A percentile compares a stretch with the other conserved stretches of the same genome.
Evolutionary conservation across 1,140 invertebrate species (phyloP).

Genomic region (Monochamus saltuarius): DNA sequence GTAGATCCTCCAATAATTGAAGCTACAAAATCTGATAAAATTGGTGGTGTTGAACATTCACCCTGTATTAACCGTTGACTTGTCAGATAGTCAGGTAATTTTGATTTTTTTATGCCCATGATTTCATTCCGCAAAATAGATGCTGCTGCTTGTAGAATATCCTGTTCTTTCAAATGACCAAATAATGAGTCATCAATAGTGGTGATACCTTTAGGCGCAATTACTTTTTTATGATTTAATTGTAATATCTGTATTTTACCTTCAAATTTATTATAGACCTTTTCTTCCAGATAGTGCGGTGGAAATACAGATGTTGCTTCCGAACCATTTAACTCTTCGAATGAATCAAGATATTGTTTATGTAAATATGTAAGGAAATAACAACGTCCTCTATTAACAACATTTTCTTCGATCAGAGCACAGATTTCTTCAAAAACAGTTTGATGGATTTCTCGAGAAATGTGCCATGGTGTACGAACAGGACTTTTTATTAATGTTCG

Average conservation of each 20-base stretch:
- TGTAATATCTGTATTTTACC: slow-evolving; percentile 30
- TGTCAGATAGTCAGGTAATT: slow-evolving; percentile 33
- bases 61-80: slow-evolving; percentile 30
- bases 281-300: slow-evolving; percentile 31
- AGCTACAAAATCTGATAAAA: slow-evolving; percentile 17
- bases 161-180: slow-evolving; percentile 35
- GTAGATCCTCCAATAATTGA: slow-evolving; percentile 18
- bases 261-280: slow-evolving; percentile 28
- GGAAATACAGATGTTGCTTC: slow-evolving; percentile 20
- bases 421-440: slow-evolving; percentile 22
- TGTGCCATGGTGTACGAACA: slow-evolving; percentile 24
- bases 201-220: slow-evolving; percentile 29
- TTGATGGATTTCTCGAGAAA: slow-evolving; percentile 18
- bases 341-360: slow-evolving; percentile 16
- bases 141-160: slow-evolving; percentile 30
- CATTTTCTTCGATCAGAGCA: slow-evolving; percentile 18
- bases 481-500: slow-evolving; percentile 20
- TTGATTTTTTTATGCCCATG: slow-evolving; percentile 15
- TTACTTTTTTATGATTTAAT: slow-evolving; percentile 29
- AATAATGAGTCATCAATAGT: slow-evolving; percentile 33
- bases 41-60: slow-evolving; percentile 30
- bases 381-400: slow-evolving; percentile 21
- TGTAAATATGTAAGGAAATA: too few relatives aligned
- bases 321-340: slow-evolving; percentile 5
- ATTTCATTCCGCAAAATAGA: slow-evolving; percentile 32